Percentiles rank a stretch among this genome's conserved stretches.
Evolutionary conservation across 2,888 invertebrate species (phyloP).

Genomic region (Tetheella fluctuosa): DNA sequence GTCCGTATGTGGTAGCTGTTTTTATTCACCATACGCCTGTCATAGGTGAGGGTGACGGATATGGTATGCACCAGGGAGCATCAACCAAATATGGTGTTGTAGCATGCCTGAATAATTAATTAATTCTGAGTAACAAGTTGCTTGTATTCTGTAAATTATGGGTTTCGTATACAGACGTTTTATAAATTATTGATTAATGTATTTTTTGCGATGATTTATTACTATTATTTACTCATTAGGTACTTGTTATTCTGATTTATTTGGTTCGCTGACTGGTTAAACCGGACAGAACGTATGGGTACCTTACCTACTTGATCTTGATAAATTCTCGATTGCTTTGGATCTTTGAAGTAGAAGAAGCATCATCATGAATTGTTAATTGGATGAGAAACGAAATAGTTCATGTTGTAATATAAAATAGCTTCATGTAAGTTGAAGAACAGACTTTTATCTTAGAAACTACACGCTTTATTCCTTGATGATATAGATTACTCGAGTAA

Average conservation of each 20-base stretch:
- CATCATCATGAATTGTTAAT: too few relatives aligned
- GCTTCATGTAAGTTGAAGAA: too few relatives aligned
- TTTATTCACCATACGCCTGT: slow-evolving; percentile 25
- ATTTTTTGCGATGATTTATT: neutral
- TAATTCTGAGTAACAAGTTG: slow-evolving; percentile 38
- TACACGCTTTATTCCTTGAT: too few relatives aligned
- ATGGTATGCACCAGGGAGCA: slow-evolving; percentile 39
- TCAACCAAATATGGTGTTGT: slow-evolving; percentile 48
- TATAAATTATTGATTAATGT: slow-evolving; percentile 25
- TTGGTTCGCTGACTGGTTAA: neutral
- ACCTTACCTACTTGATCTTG: too few relatives aligned
- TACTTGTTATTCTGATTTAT: neutral
- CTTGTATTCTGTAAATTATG: slow-evolving; percentile 16
- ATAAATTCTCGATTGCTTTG: neutral
- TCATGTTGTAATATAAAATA: too few relatives aligned
- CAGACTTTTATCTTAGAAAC: too few relatives aligned
- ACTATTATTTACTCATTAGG: neutral
- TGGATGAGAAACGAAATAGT: too few relatives aligned
- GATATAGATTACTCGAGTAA: too few relatives aligned
- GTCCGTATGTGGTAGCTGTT: slow-evolving; percentile 25
- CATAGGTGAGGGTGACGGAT: slow-evolving; percentile 41
- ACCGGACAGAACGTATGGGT: neutral
- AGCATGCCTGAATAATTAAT: slow-evolving; percentile 51
- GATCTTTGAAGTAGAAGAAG: too few relatives aligned
- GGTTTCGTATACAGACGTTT: slow-evolving; percentile 6